These are phyloP conservation scores for Diachasmimorpha longicaudata DNA, from an alignment of 1,140 invertebrate species.

Conservation along the genomic window DNA sequence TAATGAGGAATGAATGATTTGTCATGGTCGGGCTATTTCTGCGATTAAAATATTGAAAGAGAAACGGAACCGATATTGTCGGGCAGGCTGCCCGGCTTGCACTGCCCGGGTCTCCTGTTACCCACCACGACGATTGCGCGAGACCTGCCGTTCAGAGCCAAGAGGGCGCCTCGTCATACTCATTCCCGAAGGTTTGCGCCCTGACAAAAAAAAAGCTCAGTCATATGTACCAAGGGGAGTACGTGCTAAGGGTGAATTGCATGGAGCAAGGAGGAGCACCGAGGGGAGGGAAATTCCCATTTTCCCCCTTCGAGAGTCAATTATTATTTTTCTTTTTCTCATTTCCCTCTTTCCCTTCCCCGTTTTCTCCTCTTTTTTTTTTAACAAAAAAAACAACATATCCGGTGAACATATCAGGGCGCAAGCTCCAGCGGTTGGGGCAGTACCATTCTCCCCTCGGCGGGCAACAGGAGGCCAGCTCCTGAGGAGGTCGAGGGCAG, in stretches of 20 bases:
- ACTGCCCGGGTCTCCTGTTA: constrained; percentile 59
- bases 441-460: no score
- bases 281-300: background rate
- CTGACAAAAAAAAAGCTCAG: background rate
- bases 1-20: background rate
- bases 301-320: no score
- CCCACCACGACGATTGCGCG: constrained; percentile 39
- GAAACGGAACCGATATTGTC: constrained; percentile 48
- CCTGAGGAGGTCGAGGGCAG: background rate
- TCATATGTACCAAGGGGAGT: background rate
- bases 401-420: background rate
- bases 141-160: background rate
- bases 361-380: background rate
- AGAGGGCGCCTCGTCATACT: constrained; percentile 10
- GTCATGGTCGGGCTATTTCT: no score
- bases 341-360: background rate
- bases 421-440: background rate
- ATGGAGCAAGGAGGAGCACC: background rate
- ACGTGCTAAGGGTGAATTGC: background rate
- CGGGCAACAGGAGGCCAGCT: constrained; percentile 2
- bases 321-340: no score
- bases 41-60: constrained; percentile 9
- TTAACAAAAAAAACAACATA: no score
- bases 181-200: constrained; percentile 6
- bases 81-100: constrained; percentile 60